Conservation (phyloP, 1,140 invertebrate species). For the Pygmarrhopalites habei region DNA sequence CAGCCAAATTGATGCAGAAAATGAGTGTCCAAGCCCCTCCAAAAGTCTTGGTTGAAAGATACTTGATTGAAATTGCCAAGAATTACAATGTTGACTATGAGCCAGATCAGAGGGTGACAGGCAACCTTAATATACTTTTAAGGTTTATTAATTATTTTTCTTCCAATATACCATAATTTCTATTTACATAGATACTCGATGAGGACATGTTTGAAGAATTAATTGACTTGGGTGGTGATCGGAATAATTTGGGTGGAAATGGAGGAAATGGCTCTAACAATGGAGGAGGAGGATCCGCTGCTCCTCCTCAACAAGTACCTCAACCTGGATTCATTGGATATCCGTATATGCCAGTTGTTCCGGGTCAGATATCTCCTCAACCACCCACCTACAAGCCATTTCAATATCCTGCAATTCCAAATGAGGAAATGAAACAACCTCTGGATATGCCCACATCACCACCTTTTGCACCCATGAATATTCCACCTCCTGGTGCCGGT, state of each 20-base stretch:
- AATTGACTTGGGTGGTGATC: constrained; percentile 57
- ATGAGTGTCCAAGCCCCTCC: constrained; percentile 91
- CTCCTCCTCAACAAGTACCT: constrained; percentile 58
- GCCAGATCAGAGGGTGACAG: constrained; percentile 70
- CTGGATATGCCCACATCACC: constrained; percentile 34
- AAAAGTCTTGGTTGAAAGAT: constrained; percentile 91
- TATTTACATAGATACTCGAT: constrained; percentile 44
- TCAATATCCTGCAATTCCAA: constrained; percentile 41
- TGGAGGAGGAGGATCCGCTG: constrained; percentile 38
- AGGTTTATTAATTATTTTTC: background rate
- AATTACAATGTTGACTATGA: constrained; percentile 87
- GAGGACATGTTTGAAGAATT: constrained; percentile 66
- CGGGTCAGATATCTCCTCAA: constrained; percentile 32
- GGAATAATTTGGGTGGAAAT: constrained; percentile 42
- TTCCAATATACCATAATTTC: background rate
- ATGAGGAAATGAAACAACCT: constrained; percentile 40
- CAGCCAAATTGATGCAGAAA: constrained; percentile 93
- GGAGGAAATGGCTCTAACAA: constrained; percentile 43
- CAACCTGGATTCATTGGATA: constrained; percentile 64
- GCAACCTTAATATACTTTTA: no score
- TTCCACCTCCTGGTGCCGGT: constrained; percentile 15
- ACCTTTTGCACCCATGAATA: constrained; percentile 20
- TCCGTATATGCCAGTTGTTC: constrained; percentile 36
- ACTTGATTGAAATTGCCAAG: constrained; percentile 92
- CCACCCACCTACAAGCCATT: constrained; percentile 55